These are phyloP conservation scores for Callithrix jacchus DNA, from an alignment of 2,113 vertebrate species.

Conservation along the genomic window DNA sequence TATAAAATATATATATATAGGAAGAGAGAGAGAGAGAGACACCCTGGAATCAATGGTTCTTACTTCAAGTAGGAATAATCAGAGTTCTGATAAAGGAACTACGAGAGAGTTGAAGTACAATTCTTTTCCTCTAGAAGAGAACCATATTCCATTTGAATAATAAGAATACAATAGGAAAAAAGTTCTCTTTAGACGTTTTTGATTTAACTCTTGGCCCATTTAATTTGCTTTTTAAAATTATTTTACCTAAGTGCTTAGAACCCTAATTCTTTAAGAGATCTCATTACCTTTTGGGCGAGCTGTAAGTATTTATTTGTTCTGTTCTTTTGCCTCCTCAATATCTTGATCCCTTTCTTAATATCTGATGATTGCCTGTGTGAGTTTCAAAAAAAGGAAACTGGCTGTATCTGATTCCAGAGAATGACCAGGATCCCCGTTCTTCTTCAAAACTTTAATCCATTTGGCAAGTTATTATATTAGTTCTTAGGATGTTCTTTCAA, in stretches of 20 bases:
- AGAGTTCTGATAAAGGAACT: background rate
- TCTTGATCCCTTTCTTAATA: background rate
- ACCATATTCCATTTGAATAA: background rate
- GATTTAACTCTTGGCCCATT: background rate
- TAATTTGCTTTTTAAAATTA: background rate
- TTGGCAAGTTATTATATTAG: background rate
- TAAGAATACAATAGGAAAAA: background rate
- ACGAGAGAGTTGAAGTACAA: background rate
- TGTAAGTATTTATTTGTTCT: background rate
- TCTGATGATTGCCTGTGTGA: background rate
- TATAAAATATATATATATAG: no score
- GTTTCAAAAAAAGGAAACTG: background rate
- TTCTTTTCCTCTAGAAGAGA: background rate
- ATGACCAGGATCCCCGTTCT: background rate
- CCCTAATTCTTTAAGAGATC: background rate
- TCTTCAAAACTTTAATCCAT: background rate
- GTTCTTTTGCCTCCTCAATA: background rate
- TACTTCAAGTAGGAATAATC: background rate
- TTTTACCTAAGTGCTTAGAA: background rate
- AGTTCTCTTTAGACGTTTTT: background rate
- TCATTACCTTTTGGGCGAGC: background rate
- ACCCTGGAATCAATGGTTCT: background rate
- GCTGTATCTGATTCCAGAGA: background rate
- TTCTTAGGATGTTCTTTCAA: background rate
- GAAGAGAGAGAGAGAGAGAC: no score